Conservation (phyloP, 53 echinoderm and acorn worm species). For the Arbacia lixula region DNA sequence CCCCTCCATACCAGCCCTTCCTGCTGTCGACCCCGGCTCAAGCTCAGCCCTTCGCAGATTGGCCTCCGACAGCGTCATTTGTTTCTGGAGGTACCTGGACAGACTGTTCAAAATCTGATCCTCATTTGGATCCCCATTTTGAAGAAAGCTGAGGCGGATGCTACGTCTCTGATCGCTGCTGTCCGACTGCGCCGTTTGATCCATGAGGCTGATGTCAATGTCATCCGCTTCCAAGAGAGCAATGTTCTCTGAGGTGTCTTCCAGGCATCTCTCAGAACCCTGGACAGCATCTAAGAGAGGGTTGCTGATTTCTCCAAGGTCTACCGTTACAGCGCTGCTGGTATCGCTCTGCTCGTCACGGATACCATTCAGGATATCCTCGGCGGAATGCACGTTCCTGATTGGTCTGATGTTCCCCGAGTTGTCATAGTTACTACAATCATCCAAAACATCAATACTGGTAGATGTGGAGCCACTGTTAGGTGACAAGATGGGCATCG, state of each 20-base stretch:
- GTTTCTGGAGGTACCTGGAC: constrained; percentile 44
- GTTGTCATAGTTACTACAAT: constrained; percentile 13
- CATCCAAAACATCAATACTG: background rate
- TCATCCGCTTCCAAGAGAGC: constrained; percentile 44
- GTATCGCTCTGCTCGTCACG: constrained; percentile 7
- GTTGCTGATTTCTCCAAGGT: constrained; percentile 45
- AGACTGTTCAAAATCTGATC: constrained; percentile 56
- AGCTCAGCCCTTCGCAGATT: constrained; percentile 21
- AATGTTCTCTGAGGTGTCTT: background rate
- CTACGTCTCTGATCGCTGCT: constrained; percentile 38
- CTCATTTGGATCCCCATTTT: constrained; percentile 61
- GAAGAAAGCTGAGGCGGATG: constrained; percentile 56
- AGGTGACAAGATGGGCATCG: constrained; percentile 39
- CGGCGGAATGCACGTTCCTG: constrained; percentile 12
- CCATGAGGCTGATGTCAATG: constrained; percentile 64
- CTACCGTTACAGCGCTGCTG: constrained; percentile 7
- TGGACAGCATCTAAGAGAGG: constrained; percentile 32
- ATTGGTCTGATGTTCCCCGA: background rate
- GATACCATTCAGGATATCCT: constrained; percentile 43
- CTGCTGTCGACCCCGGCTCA: background rate
- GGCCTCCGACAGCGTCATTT: constrained; percentile 46
- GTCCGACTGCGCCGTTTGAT: constrained; percentile 55
- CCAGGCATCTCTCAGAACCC: constrained; percentile 10
- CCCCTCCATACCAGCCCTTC: background rate
- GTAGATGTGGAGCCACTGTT: constrained; percentile 16